Conservation (phyloP, 2,113 vertebrate genomes). For the Lepidiolamprologus cunningtoni region DNA sequence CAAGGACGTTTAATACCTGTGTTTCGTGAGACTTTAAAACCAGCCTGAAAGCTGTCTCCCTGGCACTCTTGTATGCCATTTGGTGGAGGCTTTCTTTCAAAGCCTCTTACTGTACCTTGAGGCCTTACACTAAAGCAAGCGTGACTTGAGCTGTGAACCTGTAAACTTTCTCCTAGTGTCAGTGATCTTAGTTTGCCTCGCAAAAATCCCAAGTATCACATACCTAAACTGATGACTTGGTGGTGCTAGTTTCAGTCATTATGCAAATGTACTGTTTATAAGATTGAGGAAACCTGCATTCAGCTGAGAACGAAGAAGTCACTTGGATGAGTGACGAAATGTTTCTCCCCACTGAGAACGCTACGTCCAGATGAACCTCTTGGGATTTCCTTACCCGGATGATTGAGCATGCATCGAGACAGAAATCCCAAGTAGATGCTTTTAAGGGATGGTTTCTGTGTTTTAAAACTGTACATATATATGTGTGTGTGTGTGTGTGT, state of each 20-base stretch:
- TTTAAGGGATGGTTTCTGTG: background rate
- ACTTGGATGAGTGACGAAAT: background rate
- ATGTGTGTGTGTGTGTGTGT: fast-evolving
- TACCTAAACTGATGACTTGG: fast-evolving
- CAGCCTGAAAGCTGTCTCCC: background rate
- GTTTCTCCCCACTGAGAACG: background rate
- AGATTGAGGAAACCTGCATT: background rate
- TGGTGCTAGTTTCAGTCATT: background rate
- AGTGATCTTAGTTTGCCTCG: background rate
- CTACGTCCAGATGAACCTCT: background rate
- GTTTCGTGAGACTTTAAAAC: background rate
- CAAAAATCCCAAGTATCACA: background rate
- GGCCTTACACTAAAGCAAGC: background rate
- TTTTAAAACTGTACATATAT: background rate
- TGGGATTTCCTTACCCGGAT: background rate
- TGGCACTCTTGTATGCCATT: background rate
- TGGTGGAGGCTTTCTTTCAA: slow-evolving; percentile 11
- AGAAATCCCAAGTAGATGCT: background rate
- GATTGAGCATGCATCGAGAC: background rate
- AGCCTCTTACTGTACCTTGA: background rate
- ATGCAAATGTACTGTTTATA: background rate
- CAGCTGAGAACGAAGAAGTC: background rate
- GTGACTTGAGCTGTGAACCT: background rate
- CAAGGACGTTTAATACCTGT: background rate
- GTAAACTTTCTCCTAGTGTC: background rate